A percentile compares a stretch with the other conserved stretches of the same genome.
phyloP scores from a whole-genome alignment of 2,888 invertebrate species.

The Hypomecis punctinalis region DNA sequence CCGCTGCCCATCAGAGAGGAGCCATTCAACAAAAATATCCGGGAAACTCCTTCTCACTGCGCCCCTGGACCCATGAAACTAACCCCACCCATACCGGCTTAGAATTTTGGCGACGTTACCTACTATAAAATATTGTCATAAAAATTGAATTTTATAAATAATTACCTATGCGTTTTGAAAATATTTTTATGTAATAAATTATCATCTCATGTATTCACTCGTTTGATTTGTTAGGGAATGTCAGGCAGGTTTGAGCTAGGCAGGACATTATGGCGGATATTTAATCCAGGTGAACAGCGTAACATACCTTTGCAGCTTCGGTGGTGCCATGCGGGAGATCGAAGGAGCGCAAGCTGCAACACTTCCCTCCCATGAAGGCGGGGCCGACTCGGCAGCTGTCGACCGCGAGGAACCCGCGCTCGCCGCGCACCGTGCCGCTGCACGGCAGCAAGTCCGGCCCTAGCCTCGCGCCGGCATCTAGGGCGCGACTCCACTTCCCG shows the following conservation, averaged over 20 bases:
- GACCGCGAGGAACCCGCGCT: conserved; percentile 38
- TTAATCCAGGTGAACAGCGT: conserved; percentile 69
- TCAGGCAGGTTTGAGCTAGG: conserved; percentile 14
- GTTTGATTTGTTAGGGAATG: conserved; percentile 16
- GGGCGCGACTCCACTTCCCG: conserved; percentile 36
- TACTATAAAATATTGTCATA: background rate
- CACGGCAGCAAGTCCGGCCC: conserved; percentile 63
- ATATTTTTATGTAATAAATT: conserved; percentile 32
- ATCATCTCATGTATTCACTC: conserved; percentile 13
- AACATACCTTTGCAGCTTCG: conserved; percentile 72
- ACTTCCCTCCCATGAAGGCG: conserved; percentile 50
- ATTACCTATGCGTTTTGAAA: conserved; percentile 15
- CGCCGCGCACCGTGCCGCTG: conserved; percentile 43
- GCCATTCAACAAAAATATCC: conserved; percentile 49
- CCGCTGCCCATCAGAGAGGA: conserved; percentile 43
- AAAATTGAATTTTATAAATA: conserved; percentile 14
- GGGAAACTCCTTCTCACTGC: conserved; percentile 46
- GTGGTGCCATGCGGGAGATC: conserved; percentile 59
- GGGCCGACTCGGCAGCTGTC: conserved; percentile 49
- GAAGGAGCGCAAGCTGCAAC: conserved; percentile 53
- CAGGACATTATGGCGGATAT: conserved; percentile 42
- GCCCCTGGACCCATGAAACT: conserved; percentile 48
- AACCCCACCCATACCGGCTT: conserved; percentile 38
- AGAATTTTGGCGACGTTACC: conserved; percentile 31
- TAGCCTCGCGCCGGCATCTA: conserved; percentile 45